Base-by-base conservation (phyloP, 2,888 invertebrate species). In the Strigamia maritima region DNA sequence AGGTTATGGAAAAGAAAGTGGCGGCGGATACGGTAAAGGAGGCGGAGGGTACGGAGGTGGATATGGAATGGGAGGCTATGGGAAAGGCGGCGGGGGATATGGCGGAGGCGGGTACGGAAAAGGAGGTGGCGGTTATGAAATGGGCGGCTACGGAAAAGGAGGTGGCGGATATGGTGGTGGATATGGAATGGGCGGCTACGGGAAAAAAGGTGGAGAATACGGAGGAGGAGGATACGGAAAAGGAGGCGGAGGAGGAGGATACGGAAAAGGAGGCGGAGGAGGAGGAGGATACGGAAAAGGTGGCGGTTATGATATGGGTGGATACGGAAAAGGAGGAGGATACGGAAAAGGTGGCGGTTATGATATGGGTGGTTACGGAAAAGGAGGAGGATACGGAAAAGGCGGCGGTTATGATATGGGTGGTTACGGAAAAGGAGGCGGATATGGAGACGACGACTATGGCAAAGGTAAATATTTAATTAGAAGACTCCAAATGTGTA, bases 111-210 rank as follows among this genome's bases (percentile, higher is more conserved):
- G 24, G 0, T 35, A 24, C n/a, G 76, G 76, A 35, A 40, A 22
- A 16, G 35, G 40, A 38, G 40, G 76, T 0, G 75, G 75, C 35
- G 76, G 76, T 8, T 26, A 40, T 16, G 38, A 40, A 14, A 40
- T 19, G 14, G 76, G 76, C 4, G 40, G 24, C 1, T 35, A 24
- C 7, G 76, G 76, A 35, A 40, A 22, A 16, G 35, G 40, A 19
- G 40, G 76, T 2, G 75, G 75, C 35, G 31, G 75, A 75, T 26
- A 31, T 8, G 75, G 75, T 31, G 76, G 76, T 12, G 76, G 76
- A 16, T 26, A 40, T 24, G 38, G 76, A 14, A 40, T 19, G 16
- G 40, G 76, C 19, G 40, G 24, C n/a, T 35, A 24, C n/a, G 76
- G 76, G n/a, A 40, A 22, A 16, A n/a, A 12, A 38, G 40, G 76